Base-by-base conservation (phyloP, 2,888 invertebrate genomes). In the Tipula lateralis region DNA sequence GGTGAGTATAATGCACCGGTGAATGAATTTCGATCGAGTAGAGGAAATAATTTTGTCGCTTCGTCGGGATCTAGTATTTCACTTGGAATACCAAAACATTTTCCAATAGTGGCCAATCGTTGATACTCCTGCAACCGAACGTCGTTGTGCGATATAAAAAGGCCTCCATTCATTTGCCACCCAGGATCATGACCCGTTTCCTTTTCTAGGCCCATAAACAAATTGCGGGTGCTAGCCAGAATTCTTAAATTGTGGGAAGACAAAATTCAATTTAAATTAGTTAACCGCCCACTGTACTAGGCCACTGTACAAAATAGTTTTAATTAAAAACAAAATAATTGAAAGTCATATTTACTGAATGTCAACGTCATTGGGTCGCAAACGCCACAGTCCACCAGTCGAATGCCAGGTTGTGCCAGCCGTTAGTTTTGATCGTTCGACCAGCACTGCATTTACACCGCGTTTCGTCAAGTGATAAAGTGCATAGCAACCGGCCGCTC, bases 81-180 rank as follows among this genome's bases (percentile, higher is more conserved):
- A 85, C 96, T 95, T 84, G 96, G 95, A 84, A 97, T 93, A 0
- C 94, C 95, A 89, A 95, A 93, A 2, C 93, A 94, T 87, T 95
- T 94, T 0, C 96, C 96, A 16, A 95, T 90, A 0, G 96, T 95
- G 84, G 95, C 93, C 44, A 97, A 90, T 29, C 97, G 92, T 88
- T 94, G 93, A 89, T 97, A 97, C 90, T 97, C 97, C 89, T 96
- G 94, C 86, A 97, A 91, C 84, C 97, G 92, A 6, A 16, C 88
- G 84, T 93, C 91, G 84, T 92, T 93, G 87, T 93, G 93, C 4
- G 97, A 96, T 87, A 97, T 95, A 89, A 96, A 97, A 87, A 98
- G 91, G 66, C 97, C 97, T 2, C 97, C 97, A 90, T 97, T 97
- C 89, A 96, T 94, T 87, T 94, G 94, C 95, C 96, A 97, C 0